Evolutionary conservation across 2,797 vertebrate genomes (phyloP), one percentile per base, ranked within the genome.

Genomic region (Phrynocephalus guinanensis): DNA sequence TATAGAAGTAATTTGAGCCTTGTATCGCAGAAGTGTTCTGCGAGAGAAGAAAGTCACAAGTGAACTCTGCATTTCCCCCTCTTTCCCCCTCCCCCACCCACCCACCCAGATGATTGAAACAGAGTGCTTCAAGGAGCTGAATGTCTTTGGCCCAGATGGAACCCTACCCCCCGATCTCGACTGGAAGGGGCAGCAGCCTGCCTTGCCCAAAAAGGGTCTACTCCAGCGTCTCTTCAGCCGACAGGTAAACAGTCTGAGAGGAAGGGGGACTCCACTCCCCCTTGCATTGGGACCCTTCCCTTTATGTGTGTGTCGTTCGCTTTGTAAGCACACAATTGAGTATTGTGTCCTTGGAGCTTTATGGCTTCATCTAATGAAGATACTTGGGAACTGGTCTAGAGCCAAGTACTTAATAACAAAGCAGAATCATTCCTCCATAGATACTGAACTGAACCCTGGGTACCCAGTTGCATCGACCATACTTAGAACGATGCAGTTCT

Each of bases 211-310:
- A 94, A 98, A 98, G 94, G 98, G 99, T 52, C 96, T 99, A 86
- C 96, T 99, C 33, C 98, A 99, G 95, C 97, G 99, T 79, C 97
- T 99, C 90, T 99, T 99, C 60, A 98, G 98, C 88, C 96, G 98
- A 94, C 98, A 98, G 98, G 99, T 99, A 93, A 63, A 90, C 92
- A 16, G 30, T 24, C 5, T 48, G 20, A 38, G 26, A 52, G 13
- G 10, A 16, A n/a, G 28, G 90, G 22, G 2, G 0, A 6, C 30
- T 4, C 56, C 22, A n/a, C 76, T 28, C 44, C n/a, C 13, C 38
- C 20, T 66, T 88, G 73, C 68, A 8, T 52, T 33, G 68, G 10
- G 3, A 70, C 44, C 7, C 15, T 71, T 30, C 2, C 33, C 13
- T 56, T 56, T 11, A 2, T 83, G 22, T 71, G n/a, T 60, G 30